Evolutionary conservation across 1,140 invertebrate genomes (phyloP), one percentile per base, ranked within the genome.

Genomic region (Euwallacea similis): DNA sequence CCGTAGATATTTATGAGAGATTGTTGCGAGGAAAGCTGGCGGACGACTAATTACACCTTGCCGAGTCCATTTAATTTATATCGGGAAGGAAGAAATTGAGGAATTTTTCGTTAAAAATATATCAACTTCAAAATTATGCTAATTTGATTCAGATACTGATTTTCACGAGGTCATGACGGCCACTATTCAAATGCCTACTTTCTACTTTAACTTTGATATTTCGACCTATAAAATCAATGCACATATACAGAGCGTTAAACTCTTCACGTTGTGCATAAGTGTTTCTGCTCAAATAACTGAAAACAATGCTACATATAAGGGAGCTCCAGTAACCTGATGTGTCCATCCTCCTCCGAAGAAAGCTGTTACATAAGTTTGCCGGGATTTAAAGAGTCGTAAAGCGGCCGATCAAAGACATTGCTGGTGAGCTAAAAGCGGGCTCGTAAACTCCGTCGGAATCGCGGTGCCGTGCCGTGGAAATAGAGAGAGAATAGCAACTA

Each of bases 341-440:
- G 46, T 50, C 13, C 46, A 50, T 50, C 46, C 13, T 50, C 13
- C 13, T 8, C 44, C 4, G 59, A 15, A 33, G 66, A 50, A 68
- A 43, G 42, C 41, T 41, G 43, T 68, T 68, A 68, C 66, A 59
- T 68, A 68, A 68, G 55, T 46, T 68, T 59, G 66, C 11, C 42
- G 55, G 55, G 55, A 59, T 68, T 59, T 59, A 60, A 66, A 68
- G 43, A 59, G 56, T 59, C 66, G 66, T 60, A 68, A 68, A 68
- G 66, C 66, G 66, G 66, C 66, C 42, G 66, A 68, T 68, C 56
- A 60, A 68, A 68, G 66, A 60, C 55, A 68, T 68, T 46, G 66
- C 44, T 60, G 66, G 13, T 54, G 66, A 60, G 66, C 66, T 68
- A 68, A 68, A 68, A 68, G 55, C 66, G 66, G 66, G 66, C 66